Base-by-base conservation (phyloP, 1,140 invertebrate genomes). In the Dufourea novaeangliae region DNA sequence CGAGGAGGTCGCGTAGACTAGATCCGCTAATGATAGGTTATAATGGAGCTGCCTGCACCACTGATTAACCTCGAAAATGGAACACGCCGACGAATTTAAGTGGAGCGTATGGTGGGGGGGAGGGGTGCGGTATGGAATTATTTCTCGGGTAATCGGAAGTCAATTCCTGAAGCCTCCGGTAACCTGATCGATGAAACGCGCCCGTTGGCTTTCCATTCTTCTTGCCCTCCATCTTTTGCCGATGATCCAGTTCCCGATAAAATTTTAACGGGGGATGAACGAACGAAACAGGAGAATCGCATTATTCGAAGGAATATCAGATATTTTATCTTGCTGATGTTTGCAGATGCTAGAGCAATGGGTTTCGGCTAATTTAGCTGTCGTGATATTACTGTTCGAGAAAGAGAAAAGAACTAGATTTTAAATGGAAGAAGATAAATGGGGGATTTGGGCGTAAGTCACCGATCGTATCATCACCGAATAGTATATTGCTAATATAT, bases 1-100 rank as follows among this genome's bases (percentile, higher is more conserved):
- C 64, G 80, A 74, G 71, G 44, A 83, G 64, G 52, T 61, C 27
- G 59, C 56, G 57, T 56, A 44, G 64, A 62, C 62, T 63, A 52
- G 80, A 83, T 84, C 56, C 64, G 37, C 39, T 85, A 81, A 85
- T 85, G 78, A 85, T 85, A 84, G 83, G 73, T 78, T 85, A 85
- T 81, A 84, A 84, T 84, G 59, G 73, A 83, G 67, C 73, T 71
- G 72, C 66, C 67, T 68, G 75, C 44, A 27, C 67, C 62, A 39
- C 67, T 63, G 64, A 67, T 76, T 61, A 71, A 20, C 34, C 46
- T 71, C 76, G 76, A 68, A 66, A 61, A 57, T 54, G 34, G 71
- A 82, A 57, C 52, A 46, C 34, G 56, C 22, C 39, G 20, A 64
- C 54, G 66, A 83, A 83, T 79, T 83, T 73, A 82, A 78, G 81